Evolutionary conservation across 2,113 vertebrate species (phyloP).

Genomic region (Myiozetetes cayanensis): DNA sequence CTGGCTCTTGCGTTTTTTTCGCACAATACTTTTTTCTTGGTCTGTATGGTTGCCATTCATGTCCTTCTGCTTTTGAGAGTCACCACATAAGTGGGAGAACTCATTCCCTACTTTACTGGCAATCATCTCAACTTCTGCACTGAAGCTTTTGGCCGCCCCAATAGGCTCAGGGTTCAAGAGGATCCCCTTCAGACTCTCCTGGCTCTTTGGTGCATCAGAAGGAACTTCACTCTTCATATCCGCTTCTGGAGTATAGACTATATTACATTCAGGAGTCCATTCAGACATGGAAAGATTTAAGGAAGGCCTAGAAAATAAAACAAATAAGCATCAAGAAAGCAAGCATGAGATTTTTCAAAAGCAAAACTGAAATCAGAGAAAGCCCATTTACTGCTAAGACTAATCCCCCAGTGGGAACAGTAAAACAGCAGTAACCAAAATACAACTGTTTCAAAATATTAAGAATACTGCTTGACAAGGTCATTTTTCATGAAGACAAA

Average conservation of each 20-base stretch:
- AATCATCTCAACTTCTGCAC: constrained; percentile 91
- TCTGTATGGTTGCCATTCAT: constrained; percentile 82
- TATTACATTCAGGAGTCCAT: constrained; percentile 79
- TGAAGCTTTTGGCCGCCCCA: constrained; percentile 87
- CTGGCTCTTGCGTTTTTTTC: constrained; percentile 96
- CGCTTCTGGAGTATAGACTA: constrained; percentile 76
- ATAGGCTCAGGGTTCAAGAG: constrained; percentile 90
- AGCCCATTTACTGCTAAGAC: background rate
- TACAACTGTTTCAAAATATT: background rate
- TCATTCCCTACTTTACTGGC: constrained; percentile 91
- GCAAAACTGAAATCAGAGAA: background rate
- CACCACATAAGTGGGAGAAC: constrained; percentile 87
- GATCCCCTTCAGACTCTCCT: constrained; percentile 93
- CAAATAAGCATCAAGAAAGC: background rate
- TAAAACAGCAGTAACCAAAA: background rate
- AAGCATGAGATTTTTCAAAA: background rate
- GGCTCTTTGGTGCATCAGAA: constrained; percentile 89
- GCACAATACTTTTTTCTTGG: constrained; percentile 84
- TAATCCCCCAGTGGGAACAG: background rate
- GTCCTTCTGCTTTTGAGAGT: constrained; percentile 81
- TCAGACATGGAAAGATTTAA: constrained; percentile 78
- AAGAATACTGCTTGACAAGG: background rate
- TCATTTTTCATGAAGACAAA: background rate
- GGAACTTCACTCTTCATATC: constrained; percentile 98
- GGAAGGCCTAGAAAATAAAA: constrained; percentile 68